Base-by-base conservation (phyloP, 2,888 invertebrate species). In the Clitarchus hookeri region DNA sequence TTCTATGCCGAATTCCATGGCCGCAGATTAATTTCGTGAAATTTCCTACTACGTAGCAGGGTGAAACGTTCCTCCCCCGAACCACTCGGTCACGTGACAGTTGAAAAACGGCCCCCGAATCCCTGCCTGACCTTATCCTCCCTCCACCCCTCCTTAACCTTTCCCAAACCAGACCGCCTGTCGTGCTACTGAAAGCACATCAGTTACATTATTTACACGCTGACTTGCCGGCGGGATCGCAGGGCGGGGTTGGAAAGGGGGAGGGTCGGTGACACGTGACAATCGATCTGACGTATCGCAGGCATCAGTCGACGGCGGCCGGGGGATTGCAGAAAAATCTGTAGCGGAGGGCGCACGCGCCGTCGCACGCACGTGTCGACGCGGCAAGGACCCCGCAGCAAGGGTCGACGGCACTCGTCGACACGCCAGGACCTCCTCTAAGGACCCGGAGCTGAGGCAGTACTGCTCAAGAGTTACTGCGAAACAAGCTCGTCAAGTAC, bases 211-310 rank as follows among this genome's bases (percentile, higher is more conserved):
- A 65, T 65, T 65, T 65, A 65, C 65, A 65, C 65, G 65, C 48
- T 8, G 65, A n/a, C 19, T 65, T 65, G 65, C 65, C n/a, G 65
- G 65, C 65, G 65, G 65, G 65, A 65, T n/a, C 13, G 65, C 65
- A n/a, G 8, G 65, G 23, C 6, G 65, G 65, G n/a, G 8, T 1
- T 53, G 65, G 65, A n/a, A 23, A 6, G 23, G 8, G 65, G n/a
- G 16, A 19, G 65, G 23, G 65, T 11, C 19, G 19, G 65, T 65
- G 65, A 65, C 65, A 65, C 65, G 65, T 65, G 65, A 65, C 65
- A 65, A 65, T 65, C 65, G 65, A 65, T 65, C 65, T 65, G 65
- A 65, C 65, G 65, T 65, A 65, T 65, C 65, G 65, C 65, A 65
- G 65, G 65, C 65, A n/a, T 65, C 65, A n/a, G 23, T 65, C 65